Base-by-base conservation (phyloP, 2,797 vertebrate genomes). In the Lepus townsendii region DNA sequence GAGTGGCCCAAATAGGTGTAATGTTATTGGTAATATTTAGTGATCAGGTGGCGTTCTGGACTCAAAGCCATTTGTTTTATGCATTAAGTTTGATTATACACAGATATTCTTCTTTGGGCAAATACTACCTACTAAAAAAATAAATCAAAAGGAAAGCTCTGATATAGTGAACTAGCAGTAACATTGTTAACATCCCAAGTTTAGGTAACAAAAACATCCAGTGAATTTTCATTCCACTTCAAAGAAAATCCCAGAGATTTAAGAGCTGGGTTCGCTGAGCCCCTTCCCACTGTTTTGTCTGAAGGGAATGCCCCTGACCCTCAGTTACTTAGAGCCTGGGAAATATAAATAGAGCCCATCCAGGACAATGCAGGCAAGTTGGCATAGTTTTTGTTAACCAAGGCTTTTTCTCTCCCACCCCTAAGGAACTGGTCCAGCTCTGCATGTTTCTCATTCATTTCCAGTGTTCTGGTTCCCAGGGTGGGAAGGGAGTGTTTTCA, bases 241-340 rank as follows among this genome's bases (percentile, higher is more conserved):
- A 83, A 83, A 90, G 83, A 90, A 92, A 86, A 95, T 63, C 50
- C 17, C 72, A 73, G 60, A 87, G 19, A 32, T 38, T 38, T 47
- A 89, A 17, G 35, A 86, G 54, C 30, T 52, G 35, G 54, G 35
- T 35, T 83, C 66, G 26, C 42, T 0, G 0, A 82, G 26, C 6
- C 42, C 93, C 4, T 0, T 93, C 26, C 38, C 32, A 54, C 27
- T 82, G 69, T 50, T 5, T 65, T 93, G 85, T 47, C 32, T 75
- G 20, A 73, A 57, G 52, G 80, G 57, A 63, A 62, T 47, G 57
- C 63, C 76, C 38, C 30, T 71, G 13, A 71, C 16, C 85, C 54
- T 88, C 75, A 79, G 42, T 57, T 38, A 82, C 30, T 75, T 26
- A 77, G 66, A 75, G 73, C 66, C 72, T 91, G 75, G 47, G 73